Conservation (phyloP, 64 coral and sea anemone species). For the Anthopleura sola region DNA sequence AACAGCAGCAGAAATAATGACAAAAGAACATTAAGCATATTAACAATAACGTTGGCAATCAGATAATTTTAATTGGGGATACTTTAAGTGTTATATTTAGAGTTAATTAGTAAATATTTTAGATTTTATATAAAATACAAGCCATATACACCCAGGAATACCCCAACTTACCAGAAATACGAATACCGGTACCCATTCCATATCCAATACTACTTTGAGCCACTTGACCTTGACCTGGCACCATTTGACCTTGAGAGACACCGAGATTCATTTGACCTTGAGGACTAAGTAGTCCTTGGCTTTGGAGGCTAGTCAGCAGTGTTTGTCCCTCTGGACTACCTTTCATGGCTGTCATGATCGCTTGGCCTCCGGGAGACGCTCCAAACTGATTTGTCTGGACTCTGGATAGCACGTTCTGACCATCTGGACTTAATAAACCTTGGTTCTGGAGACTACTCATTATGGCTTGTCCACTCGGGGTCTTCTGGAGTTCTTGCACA, state of each 20-base stretch:
- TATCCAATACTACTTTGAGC: neutral
- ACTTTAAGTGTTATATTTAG: too few species aligned
- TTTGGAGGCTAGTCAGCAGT: neutral
- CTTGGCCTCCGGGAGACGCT: neutral
- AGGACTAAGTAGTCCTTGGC: neutral
- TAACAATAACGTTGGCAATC: too few species aligned
- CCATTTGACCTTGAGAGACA: constrained; percentile 1
- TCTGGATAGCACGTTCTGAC: neutral
- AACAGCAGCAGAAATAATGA: too few species aligned
- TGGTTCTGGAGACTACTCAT: neutral
- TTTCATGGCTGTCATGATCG: neutral
- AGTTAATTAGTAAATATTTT: too few species aligned
- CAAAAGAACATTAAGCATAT: too few species aligned
- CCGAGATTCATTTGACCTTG: neutral
- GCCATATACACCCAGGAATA: neutral
- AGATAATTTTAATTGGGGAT: too few species aligned
- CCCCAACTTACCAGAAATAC: neutral
- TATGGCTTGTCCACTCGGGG: neutral
- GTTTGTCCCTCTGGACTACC: neutral
- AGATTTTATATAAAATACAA: too few species aligned
- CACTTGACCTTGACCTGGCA: neutral
- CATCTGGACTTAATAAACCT: neutral
- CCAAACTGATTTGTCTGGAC: neutral
- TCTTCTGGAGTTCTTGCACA: neutral
- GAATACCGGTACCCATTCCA: neutral